A percentile compares a stretch with the other conserved stretches of the same genome.
Evolutionary conservation across 2,888 invertebrate species (phyloP).

Genomic region (Synergus umbraculus): DNA sequence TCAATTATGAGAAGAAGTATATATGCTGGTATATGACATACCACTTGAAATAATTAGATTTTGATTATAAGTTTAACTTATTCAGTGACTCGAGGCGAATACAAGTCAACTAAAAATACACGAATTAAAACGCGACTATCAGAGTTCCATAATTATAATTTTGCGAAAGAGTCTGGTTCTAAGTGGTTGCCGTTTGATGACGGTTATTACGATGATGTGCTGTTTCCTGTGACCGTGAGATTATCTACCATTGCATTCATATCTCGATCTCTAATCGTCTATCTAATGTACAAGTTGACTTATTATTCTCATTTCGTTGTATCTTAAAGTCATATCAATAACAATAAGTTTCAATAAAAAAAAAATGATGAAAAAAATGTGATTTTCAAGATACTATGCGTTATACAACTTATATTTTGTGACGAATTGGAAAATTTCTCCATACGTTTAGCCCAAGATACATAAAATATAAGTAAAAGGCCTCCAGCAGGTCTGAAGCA

Average conservation of each 20-base stretch:
- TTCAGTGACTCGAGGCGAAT: neutral
- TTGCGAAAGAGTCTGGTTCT: conserved; percentile 66
- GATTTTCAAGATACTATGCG: no score
- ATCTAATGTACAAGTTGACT: no score
- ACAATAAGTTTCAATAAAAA: no score
- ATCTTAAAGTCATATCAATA: no score
- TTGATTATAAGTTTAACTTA: conserved; percentile 36
- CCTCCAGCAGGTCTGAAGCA: neutral
- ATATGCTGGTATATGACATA: neutral
- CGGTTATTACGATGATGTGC: conserved; percentile 76
- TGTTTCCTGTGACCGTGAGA: conserved; percentile 76
- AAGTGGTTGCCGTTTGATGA: conserved; percentile 76
- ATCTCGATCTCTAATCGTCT: no score
- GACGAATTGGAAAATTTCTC: no score
- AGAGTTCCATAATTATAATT: conserved; percentile 48
- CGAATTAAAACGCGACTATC: neutral
- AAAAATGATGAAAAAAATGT: no score
- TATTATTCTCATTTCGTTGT: no score
- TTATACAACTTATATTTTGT: no score
- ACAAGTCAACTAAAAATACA: neutral
- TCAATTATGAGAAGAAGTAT: conserved; percentile 20
- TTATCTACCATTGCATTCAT: conserved; percentile 61
- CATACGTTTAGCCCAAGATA: no score
- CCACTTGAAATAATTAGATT: conserved; percentile 29
- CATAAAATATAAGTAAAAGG: neutral